Percentiles rank a stretch among this genome's conserved stretches.
Evolutionary conservation across 2,888 invertebrate genomes (phyloP).

Genomic region (Cerastis rubricosa): DNA sequence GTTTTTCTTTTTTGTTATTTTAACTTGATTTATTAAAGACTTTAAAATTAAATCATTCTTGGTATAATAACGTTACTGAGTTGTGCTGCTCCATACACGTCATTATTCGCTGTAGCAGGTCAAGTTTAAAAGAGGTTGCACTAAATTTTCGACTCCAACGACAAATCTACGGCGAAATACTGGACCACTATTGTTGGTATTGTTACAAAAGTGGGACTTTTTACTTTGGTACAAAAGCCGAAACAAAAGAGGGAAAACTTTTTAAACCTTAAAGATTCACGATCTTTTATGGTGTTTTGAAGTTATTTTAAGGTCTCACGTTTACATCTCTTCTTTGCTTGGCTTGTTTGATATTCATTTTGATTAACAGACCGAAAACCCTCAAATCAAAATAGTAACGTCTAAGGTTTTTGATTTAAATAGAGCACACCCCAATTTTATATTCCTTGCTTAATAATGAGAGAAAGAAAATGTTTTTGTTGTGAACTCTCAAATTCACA

Average conservation of each 20-base stretch:
- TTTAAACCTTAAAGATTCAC: constrained; percentile 24
- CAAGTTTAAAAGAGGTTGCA: constrained; percentile 86
- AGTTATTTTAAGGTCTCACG: constrained; percentile 6
- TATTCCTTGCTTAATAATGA: too few relatives aligned
- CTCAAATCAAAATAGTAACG: neutral
- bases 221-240: constrained; percentile 49
- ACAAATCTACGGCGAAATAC: constrained; percentile 82
- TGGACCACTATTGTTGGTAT: constrained; percentile 79
- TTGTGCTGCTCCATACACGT: constrained; percentile 64
- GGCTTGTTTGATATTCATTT: too few relatives aligned
- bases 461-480: too few relatives aligned
- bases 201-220: constrained; percentile 75
- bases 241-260: constrained; percentile 49
- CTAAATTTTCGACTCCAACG: constrained; percentile 82
- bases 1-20: too few relatives aligned
- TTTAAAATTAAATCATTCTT: neutral
- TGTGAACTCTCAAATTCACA: too few relatives aligned
- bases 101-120: constrained; percentile 75
- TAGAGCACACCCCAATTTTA: too few relatives aligned
- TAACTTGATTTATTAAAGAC: too few relatives aligned
- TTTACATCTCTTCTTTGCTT: neutral
- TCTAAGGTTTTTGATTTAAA: neutral
- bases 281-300: constrained; percentile 21
- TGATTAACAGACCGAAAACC: neutral
- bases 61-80: neutral